Evolutionary conservation across 2,888 invertebrate species (phyloP).

Genomic region (Strigamia maritima): DNA sequence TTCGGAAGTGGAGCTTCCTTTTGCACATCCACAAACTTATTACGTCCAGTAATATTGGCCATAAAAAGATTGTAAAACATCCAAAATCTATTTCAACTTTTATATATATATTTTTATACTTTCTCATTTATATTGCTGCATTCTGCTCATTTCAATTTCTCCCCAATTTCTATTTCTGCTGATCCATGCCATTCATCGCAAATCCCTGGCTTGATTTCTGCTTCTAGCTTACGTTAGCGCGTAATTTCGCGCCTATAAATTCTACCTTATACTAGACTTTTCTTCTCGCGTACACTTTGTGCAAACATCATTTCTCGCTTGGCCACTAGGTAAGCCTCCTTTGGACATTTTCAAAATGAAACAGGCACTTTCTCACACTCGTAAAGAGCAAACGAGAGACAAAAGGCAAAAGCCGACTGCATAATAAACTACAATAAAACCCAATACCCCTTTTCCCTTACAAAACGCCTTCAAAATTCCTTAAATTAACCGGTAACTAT

Average conservation of each 20-base stretch:
- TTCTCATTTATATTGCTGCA: too few species aligned
- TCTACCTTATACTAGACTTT: not conserved
- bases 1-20: not conserved
- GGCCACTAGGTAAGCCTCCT: not conserved
- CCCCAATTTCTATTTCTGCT: not conserved
- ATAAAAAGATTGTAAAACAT: not conserved
- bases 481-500: not conserved
- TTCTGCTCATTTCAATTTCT: not conserved
- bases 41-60: not conserved
- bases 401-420: not conserved
- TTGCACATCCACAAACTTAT: not conserved
- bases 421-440: not conserved
- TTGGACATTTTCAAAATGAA: not conserved
- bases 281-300: not conserved
- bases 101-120: too few species aligned
- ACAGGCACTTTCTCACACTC: not conserved
- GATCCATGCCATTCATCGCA: not conserved
- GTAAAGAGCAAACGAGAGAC: not conserved
- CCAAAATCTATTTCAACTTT: not conserved
- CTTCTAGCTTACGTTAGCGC: not conserved
- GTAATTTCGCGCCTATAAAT: not conserved
- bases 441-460: not conserved
- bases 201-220: not conserved
- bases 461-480: not conserved
- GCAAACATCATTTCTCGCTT: not conserved